A percentile compares a stretch with the other conserved stretches of the same genome.
Conservation (phyloP, 2,113 vertebrate genomes). For the Cottus gobio region DNA sequence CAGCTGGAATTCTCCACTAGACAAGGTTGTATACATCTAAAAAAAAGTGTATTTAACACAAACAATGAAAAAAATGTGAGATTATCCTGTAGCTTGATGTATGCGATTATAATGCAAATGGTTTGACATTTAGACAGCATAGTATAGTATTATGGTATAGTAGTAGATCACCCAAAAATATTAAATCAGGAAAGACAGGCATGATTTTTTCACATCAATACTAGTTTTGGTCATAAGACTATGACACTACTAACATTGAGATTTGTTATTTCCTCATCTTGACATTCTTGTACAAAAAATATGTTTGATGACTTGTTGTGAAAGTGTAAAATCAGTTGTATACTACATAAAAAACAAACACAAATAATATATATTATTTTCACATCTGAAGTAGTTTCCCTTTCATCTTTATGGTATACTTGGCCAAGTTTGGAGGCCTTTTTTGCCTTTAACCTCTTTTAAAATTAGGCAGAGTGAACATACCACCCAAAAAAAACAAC, state of each 20-base stretch:
- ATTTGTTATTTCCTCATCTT: not conserved
- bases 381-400: not conserved
- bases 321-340: not conserved
- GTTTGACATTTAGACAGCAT: not conserved
- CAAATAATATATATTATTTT: too few species aligned
- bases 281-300: not conserved
- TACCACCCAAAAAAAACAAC: not conserved
- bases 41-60: not conserved
- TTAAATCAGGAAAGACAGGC: not conserved
- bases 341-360: too few species aligned
- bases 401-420: not conserved
- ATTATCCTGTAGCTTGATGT: not conserved
- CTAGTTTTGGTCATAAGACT: not conserved
- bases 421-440: not conserved
- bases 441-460: not conserved
- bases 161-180: not conserved
- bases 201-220: not conserved
- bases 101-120: not conserved
- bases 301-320: not conserved
- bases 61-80: not conserved
- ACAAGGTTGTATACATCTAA: slow-evolving; percentile 85
- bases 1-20: slow-evolving; percentile 93
- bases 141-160: not conserved
- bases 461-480: not conserved
- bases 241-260: not conserved